Evolutionary conservation across 2,797 vertebrate genomes (phyloP), one percentile per base, ranked within the genome.

Genomic region (Enteromius trimaculatus): DNA sequence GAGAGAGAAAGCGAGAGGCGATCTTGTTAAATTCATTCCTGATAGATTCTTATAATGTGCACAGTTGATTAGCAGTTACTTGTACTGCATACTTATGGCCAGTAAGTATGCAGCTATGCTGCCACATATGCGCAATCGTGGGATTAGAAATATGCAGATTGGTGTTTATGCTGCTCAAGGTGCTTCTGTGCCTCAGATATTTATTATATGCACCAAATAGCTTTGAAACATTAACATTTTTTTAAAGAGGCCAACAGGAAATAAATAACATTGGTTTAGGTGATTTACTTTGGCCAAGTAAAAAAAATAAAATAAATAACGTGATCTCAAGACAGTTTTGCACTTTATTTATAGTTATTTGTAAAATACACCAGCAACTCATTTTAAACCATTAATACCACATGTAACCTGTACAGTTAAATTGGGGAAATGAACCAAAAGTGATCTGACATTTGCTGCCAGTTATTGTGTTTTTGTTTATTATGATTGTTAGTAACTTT

Each of bases 1-100:
- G 72, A 75, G 71, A 6, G 44, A 55, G 49, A 69, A 69, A 77
- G 81, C 37, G 17, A 81, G 39, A 69, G 79, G 6, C 19, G 39
- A 44, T 65, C 49, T 77, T 77, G 71, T 69, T 83, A 77, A 83
- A 77, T 68, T 77, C 39, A 69, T 29, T 65, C 23, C 23, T 44
- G 64, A 83, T 77, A 83, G 64, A 77, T 83, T 77, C 34, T 31
- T 47, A 69, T 83, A 77, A 83, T 77, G 62, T 13, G 65, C 51
- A 58, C 81, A 83, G 81, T 77, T 77, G 74, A 83, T 83, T 77
- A 60, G 74, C 72, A 69, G 74, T 83, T 77, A 69, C 74, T 68
- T 77, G 81, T 34, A 47, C 64, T 69, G 81, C 62, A 83, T 83
- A 77, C 74, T 69, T 83, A 69, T 68, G 37, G 11, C 49, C 34